These are phyloP conservation scores for Manis pentadactyla DNA, from an alignment of 2,797 vertebrate species.

Conservation along the genomic window DNA sequence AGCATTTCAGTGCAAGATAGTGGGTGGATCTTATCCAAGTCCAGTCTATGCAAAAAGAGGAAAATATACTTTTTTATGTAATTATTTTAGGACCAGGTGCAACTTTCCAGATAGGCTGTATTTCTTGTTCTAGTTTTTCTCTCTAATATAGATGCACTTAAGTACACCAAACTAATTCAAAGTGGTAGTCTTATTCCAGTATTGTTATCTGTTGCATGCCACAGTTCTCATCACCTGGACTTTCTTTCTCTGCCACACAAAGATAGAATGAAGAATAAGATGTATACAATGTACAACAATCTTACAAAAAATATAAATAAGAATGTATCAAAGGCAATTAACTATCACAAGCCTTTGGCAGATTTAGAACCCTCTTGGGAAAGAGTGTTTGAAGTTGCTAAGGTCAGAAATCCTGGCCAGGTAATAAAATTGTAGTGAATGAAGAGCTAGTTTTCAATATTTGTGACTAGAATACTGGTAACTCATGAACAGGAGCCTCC, in stretches of 20 bases:
- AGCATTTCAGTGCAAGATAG: not conserved
- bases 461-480: conserved; percentile 18
- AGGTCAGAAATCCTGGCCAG: not conserved
- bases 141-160: not conserved
- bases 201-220: not conserved
- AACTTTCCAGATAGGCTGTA: not conserved
- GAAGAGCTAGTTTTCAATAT: not conserved
- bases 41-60: not conserved
- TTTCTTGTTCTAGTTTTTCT: not conserved
- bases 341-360: not conserved
- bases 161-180: not conserved
- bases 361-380: not conserved
- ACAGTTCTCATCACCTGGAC: not conserved
- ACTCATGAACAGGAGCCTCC: conserved; percentile 55
- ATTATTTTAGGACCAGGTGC: not conserved
- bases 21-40: not conserved
- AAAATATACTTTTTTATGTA: not conserved
- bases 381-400: not conserved
- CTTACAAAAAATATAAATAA: not conserved
- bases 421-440: not conserved
- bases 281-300: not conserved
- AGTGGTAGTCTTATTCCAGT: not conserved
- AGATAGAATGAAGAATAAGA: not conserved
- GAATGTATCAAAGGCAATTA: not conserved
- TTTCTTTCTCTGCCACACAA: not conserved